These are phyloP conservation scores for Microvelia longipes DNA, from an alignment of 1,140 invertebrate genomes.

Conservation along the genomic window DNA sequence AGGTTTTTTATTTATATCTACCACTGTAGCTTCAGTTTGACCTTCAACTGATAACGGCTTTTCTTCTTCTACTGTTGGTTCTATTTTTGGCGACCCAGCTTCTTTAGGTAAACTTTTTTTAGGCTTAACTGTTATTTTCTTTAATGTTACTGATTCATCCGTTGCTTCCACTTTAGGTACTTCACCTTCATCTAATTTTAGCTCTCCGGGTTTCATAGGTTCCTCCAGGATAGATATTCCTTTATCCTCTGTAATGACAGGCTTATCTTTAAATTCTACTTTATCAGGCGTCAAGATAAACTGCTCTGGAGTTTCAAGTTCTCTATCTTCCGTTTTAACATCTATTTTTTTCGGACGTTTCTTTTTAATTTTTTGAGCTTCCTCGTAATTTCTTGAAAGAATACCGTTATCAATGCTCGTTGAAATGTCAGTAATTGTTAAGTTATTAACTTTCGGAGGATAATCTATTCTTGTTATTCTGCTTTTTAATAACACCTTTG, in stretches of 20 bases:
- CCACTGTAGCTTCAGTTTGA: conserved; percentile 21
- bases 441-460: conserved; percentile 21
- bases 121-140: conserved; percentile 18
- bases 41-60: conserved; percentile 22
- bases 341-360: too few relatives aligned
- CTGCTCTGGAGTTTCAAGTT: too few relatives aligned
- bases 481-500: conserved; percentile 47
- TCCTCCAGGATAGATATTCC: conserved; percentile 15
- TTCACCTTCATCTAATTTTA: conserved; percentile 18
- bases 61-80: conserved; percentile 11
- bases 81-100: conserved; percentile 15
- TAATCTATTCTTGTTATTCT: conserved; percentile 36
- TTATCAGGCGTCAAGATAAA: too few relatives aligned
- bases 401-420: conserved; percentile 24
- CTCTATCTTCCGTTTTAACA: too few relatives aligned
- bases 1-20: conserved; percentile 10
- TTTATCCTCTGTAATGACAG: too few relatives aligned
- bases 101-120: conserved; percentile 11
- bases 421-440: conserved; percentile 19
- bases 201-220: conserved; percentile 21
- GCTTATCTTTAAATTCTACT: too few relatives aligned
- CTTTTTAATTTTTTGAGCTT: conserved; percentile 28
- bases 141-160: conserved; percentile 16
- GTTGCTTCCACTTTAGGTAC: conserved; percentile 13
- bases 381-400: conserved; percentile 28